A percentile compares a stretch with the other conserved stretches of the same genome.
These are phyloP conservation scores for Habrosyne pyritoides DNA, from an alignment of 2,888 invertebrate species.

Conservation along the genomic window DNA sequence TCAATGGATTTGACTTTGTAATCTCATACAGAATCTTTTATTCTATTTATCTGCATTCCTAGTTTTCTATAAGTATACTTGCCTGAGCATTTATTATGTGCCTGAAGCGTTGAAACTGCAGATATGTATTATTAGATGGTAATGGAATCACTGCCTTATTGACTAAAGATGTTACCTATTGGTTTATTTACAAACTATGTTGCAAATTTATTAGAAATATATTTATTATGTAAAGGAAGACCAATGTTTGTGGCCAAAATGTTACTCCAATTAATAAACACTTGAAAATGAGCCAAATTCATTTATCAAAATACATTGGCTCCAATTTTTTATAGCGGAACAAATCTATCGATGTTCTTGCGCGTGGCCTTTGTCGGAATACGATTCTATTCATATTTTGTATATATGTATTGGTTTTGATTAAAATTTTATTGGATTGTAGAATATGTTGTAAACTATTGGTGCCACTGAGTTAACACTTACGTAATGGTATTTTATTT, in stretches of 20 bases:
- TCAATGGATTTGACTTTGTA: not conserved
- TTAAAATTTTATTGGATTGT: too few relatives aligned
- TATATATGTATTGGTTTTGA: too few relatives aligned
- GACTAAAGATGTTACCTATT: not conserved
- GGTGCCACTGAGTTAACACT: not conserved
- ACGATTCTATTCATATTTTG: not conserved
- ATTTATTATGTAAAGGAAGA: not conserved
- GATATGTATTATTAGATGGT: not conserved
- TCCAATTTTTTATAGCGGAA: too few relatives aligned
- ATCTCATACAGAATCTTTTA: not conserved
- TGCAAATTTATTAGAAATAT: not conserved
- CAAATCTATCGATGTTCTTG: not conserved
- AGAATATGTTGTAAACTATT: not conserved
- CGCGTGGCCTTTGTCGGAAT: too few relatives aligned
- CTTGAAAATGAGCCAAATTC: too few relatives aligned
- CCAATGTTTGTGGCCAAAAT: too few relatives aligned
- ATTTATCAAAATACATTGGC: too few relatives aligned
- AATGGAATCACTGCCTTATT: slow-evolving; percentile 1
- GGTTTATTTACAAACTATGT: not conserved
- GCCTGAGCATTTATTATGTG: slow-evolving; percentile 3
- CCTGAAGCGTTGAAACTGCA: not conserved
- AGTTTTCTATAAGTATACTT: slow-evolving; percentile 1
- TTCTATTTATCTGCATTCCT: not conserved
- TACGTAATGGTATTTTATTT: not conserved
- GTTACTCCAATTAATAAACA: too few relatives aligned